Evolutionary conservation across 23 tunicate genomes (phyloP).

Genomic region (Diplosoma virens): DNA sequence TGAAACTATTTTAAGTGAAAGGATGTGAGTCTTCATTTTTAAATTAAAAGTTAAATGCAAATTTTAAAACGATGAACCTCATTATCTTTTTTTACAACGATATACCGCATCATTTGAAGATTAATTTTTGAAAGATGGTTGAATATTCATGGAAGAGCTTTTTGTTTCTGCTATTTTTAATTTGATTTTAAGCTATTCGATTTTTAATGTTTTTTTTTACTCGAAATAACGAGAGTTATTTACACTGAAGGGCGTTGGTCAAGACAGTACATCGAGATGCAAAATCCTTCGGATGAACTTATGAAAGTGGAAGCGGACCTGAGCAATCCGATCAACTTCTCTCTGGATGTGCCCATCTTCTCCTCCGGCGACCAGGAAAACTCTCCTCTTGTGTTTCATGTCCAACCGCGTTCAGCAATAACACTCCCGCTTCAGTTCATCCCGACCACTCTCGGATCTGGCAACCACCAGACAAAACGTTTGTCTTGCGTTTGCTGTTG

Average conservation of each 20-base stretch:
- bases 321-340: constrained; percentile 59
- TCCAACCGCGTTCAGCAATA: constrained; percentile 50
- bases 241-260: constrained; percentile 63
- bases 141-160: no score
- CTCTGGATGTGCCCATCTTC: constrained; percentile 51
- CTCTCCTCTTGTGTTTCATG: constrained; percentile 19
- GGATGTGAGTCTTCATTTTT: no score
- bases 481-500: no score
- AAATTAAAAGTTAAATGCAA: no score
- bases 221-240: background rate
- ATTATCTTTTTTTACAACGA: no score
- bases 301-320: constrained; percentile 52
- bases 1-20: no score
- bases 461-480: constrained; percentile 68
- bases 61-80: no score
- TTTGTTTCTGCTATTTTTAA: background rate
- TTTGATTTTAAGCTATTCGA: background rate
- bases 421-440: constrained; percentile 73
- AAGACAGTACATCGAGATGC: constrained; percentile 65
- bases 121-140: no score
- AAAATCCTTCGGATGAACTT: constrained; percentile 66
- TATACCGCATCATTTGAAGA: no score
- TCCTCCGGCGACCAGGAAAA: constrained; percentile 13
- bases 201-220: no score
- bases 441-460: constrained; percentile 66